Evolutionary conservation across 1,140 invertebrate genomes (phyloP).

Genomic region (Panagrolaimus sp.): DNA sequence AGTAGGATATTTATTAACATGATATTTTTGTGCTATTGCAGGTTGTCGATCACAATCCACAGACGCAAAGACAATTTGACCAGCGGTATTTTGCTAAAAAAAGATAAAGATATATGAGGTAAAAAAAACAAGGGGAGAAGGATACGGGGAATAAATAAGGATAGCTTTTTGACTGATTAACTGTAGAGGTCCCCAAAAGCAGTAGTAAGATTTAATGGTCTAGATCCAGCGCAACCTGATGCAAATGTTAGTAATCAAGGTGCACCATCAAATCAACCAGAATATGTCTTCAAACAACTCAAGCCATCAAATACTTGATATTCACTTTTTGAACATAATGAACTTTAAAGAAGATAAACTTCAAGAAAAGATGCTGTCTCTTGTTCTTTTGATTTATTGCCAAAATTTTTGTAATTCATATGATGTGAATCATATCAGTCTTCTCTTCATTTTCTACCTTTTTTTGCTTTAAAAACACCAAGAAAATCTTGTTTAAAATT

Average conservation of each 20-base stretch:
- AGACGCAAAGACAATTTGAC: constrained; percentile 84
- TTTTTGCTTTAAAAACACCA: no score
- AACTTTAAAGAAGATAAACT: no score
- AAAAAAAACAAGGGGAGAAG: constrained; percentile 21
- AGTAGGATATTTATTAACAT: constrained; percentile 96
- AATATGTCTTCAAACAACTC: constrained; percentile 92
- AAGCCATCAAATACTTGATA: constrained; percentile 93
- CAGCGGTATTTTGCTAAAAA: constrained; percentile 61
- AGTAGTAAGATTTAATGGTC: no score
- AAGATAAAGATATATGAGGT: constrained; percentile 19
- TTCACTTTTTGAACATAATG: constrained; percentile 77
- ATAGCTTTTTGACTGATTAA: no score
- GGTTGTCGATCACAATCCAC: constrained; percentile 90
- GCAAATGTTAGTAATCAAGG: constrained; percentile 22
- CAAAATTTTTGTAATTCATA: no score
- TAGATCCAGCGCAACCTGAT: constrained; percentile 66
- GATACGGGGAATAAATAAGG: no score
- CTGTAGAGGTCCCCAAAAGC: no score
- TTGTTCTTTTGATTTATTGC: no score
- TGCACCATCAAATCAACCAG: constrained; percentile 79
- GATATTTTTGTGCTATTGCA: constrained; percentile 77
- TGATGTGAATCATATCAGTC: no score
- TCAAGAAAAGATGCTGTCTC: no score
- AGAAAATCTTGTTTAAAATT: no score
- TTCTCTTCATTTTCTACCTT: no score